Conservation (phyloP, 2,888 invertebrate species). For the Leistus spinibarbis region DNA sequence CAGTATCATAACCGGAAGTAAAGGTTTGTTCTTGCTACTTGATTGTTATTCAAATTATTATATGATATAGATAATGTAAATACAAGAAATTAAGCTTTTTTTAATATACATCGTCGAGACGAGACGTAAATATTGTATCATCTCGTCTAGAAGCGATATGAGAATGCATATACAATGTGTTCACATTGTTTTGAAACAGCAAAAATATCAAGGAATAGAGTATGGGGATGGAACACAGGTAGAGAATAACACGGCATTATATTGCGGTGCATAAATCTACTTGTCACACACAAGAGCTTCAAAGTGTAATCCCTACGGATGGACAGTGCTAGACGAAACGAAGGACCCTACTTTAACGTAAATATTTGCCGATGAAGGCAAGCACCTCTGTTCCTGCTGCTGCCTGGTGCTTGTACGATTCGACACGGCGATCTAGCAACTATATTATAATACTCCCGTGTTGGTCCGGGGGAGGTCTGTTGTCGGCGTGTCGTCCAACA, state of each 20-base stretch:
- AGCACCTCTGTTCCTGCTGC: too few relatives aligned
- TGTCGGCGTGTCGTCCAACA: constrained; percentile 14
- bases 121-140: not conserved
- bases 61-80: too few relatives aligned
- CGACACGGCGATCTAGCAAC: not conserved
- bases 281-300: constrained; percentile 53
- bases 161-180: not conserved
- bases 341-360: not conserved
- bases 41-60: too few relatives aligned
- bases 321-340: constrained; percentile 42
- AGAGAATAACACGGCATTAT: constrained; percentile 18
- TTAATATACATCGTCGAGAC: too few relatives aligned
- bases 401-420: not conserved
- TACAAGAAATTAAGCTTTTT: too few relatives aligned
- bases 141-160: not conserved
- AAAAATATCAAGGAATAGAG: not conserved
- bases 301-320: constrained; percentile 50
- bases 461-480: constrained; percentile 12
- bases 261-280: constrained; percentile 53
- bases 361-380: not conserved
- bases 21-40: too few relatives aligned
- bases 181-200: not conserved
- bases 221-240: not conserved
- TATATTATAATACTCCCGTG: not conserved
- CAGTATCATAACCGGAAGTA: too few relatives aligned